Conservation (phyloP, 2,113 vertebrate species). For the Cyanoramphus novaezelandiae region DNA sequence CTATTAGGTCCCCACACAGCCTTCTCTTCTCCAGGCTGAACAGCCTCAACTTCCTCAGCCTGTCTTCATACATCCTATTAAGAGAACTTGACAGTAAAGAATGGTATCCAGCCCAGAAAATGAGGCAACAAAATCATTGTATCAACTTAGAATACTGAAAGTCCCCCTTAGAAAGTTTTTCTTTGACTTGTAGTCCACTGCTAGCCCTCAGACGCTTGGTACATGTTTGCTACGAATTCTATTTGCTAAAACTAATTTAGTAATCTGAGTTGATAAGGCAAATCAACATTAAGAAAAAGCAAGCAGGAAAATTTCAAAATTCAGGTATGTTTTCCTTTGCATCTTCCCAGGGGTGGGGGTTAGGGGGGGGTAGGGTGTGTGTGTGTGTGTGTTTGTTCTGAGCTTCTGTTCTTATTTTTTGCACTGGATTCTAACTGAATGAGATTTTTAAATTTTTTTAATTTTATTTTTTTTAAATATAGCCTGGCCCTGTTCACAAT, state of each 20-base stretch:
- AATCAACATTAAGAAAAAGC: not conserved
- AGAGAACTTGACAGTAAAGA: not conserved
- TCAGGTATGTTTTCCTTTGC: not conserved
- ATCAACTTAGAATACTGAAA: not conserved
- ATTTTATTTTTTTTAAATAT: not conserved
- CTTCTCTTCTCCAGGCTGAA: too few relatives aligned
- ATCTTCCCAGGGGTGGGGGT: not conserved
- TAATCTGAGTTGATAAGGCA: not conserved
- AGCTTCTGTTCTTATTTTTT: constrained; percentile 4
- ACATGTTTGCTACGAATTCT: not conserved
- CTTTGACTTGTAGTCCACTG: not conserved
- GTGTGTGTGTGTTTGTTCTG: not conserved
- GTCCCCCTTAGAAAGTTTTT: not conserved
- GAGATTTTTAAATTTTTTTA: not conserved
- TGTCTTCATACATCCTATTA: not conserved
- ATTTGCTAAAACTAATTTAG: not conserved
- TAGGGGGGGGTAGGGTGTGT: too few relatives aligned
- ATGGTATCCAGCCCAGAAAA: not conserved
- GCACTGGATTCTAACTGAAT: not conserved
- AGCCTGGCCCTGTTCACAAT: not conserved
- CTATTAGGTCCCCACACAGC: too few relatives aligned
- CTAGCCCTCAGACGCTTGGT: not conserved
- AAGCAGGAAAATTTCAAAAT: not conserved
- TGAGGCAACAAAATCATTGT: not conserved
- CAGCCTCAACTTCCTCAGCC: too few relatives aligned